Percentiles rank a stretch among this genome's conserved stretches.
Evolutionary conservation across 2,888 invertebrate species (phyloP).

Genomic region (Plagodis dolabraria): DNA sequence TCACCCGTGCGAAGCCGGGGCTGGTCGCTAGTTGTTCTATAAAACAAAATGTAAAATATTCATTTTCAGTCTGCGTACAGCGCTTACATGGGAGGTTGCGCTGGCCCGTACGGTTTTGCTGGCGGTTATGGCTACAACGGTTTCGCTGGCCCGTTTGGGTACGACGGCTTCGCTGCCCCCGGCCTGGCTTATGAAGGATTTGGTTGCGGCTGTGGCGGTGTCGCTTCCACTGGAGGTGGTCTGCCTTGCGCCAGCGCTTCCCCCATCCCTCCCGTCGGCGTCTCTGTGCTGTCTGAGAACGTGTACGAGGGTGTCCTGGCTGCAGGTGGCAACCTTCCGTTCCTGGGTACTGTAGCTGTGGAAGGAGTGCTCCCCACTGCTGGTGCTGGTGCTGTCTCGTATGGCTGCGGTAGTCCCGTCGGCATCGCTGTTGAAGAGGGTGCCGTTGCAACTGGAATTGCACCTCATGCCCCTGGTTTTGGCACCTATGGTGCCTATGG

Average conservation of each 20-base stretch:
- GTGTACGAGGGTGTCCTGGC: slow-evolving; percentile 15
- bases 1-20: too few relatives aligned
- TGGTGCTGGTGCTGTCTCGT: slow-evolving; percentile 43
- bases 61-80: slow-evolving; percentile 20
- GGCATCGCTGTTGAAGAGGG: slow-evolving; percentile 20
- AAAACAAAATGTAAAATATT: too few relatives aligned
- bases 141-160: background rate
- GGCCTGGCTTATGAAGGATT: slow-evolving; percentile 1
- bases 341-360: slow-evolving; percentile 44
- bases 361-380: slow-evolving; percentile 47
- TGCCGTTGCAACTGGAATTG: slow-evolving; percentile 19
- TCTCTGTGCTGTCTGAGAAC: slow-evolving; percentile 31
- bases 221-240: slow-evolving; percentile 19
- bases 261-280: slow-evolving; percentile 37
- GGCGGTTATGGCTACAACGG: slow-evolving; percentile 38
- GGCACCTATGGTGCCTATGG: slow-evolving; percentile 1
- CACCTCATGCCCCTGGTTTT: background rate
- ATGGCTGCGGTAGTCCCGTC: slow-evolving; percentile 28
- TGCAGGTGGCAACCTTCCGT: slow-evolving; percentile 41
- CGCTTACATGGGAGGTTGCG: slow-evolving; percentile 28
- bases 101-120: slow-evolving; percentile 45
- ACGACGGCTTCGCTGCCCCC: slow-evolving; percentile 4
- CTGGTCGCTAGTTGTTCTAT: too few relatives aligned
- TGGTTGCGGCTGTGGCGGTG: slow-evolving; percentile 11
- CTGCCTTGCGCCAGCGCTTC: slow-evolving; percentile 32